Base-by-base conservation (phyloP, 2,797 vertebrate species). In the Falco novaeseelandiae region DNA sequence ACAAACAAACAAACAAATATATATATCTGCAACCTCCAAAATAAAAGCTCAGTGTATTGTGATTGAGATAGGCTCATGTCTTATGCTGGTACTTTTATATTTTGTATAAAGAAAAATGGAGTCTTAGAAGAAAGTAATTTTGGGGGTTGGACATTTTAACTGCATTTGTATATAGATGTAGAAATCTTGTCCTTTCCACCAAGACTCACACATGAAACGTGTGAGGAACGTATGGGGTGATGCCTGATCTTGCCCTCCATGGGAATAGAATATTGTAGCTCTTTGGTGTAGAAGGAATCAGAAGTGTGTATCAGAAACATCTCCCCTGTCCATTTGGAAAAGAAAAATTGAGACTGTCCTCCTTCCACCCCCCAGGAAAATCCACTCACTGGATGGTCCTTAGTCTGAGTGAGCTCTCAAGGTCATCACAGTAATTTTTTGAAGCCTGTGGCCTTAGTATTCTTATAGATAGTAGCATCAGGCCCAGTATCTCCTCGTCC, bases 401-500 rank as follows among this genome's bases (percentile, higher is more conserved):
- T 52, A 73, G 82, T 87, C 93, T 94, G 81, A 67, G 62, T 0
- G 8, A 90, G 40, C 57, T 95, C 70, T 96, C 93, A 97, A 97
- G 97, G 96, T 97, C 94, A 96, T 86, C 69, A 62, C 46, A 96
- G 86, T 59, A 80, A 84, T 95, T 90, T 95, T 93, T 83, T 6
- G 17, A 92, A 96, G 72, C 49, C 72, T 51, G 14, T 90, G 92
- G 82, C 73, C 66, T 95, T 92, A 38, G 65, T 87, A 89, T 96
- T 96, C 87, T 93, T 77, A 19, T 12, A 95, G 91, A 92, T 96
- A 97, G 97, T 94, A 96, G 48, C 61, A 71, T 82, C 74, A 83
- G 73, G 25, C 55, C 78, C 83, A 91, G 97, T 96, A 93, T 96
- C 92, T 97, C 81, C 87, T 96, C 44, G 52, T 96, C 96, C 65